These are phyloP conservation scores for Spinus olivaceus DNA, from an alignment of 2,797 vertebrate genomes.

Conservation along the genomic window DNA sequence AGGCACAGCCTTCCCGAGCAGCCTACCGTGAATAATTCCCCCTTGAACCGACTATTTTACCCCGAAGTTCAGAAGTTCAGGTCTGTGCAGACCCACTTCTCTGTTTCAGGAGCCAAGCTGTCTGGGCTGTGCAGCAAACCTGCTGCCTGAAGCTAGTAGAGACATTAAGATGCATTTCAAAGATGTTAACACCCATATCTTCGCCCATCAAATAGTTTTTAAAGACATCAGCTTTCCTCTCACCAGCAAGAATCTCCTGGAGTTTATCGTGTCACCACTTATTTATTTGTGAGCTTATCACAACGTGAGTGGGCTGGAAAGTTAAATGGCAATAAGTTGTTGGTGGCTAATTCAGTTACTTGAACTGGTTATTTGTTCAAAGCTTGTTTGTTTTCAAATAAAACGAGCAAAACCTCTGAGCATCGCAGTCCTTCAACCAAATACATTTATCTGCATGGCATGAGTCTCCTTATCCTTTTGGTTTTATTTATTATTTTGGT, in stretches of 20 bases:
- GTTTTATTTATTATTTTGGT: neutral
- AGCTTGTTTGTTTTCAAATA: neutral
- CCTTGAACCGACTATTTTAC: neutral
- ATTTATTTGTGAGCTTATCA: neutral
- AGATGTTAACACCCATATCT: rapidly evolving
- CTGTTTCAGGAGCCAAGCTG: neutral
- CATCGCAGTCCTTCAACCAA: neutral
- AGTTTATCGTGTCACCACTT: neutral
- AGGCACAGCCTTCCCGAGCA: rapidly evolving
- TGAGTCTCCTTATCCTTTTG: neutral
- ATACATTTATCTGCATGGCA: neutral
- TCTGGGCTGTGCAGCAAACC: neutral
- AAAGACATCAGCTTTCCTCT: neutral
- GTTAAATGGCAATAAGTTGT: neutral
- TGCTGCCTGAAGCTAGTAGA: rapidly evolving
- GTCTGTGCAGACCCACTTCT: neutral
- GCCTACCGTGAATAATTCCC: rapidly evolving
- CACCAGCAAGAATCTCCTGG: neutral
- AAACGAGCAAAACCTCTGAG: neutral
- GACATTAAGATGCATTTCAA: rapidly evolving
- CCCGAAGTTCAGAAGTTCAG: neutral
- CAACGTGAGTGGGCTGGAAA: neutral
- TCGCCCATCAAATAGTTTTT: too few species aligned
- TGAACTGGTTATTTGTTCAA: neutral
- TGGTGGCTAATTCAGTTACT: neutral